A percentile compares a stretch with the other conserved stretches of the same genome.
Conservation (phyloP, 2,113 vertebrate genomes). For the Phyllopteryx taeniolatus region DNA sequence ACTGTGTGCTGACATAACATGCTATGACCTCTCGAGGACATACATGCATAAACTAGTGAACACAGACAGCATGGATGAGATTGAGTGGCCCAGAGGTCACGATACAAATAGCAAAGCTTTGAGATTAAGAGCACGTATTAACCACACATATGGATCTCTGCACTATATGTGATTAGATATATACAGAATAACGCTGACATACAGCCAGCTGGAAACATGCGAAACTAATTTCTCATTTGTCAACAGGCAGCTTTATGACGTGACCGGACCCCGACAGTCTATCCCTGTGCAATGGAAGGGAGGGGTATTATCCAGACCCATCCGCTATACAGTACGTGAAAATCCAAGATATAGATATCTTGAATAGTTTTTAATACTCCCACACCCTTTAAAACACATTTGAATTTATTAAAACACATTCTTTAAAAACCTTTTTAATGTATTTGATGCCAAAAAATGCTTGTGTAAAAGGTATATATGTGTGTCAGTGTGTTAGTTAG, state of each 20-base stretch:
- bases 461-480: too few relatives aligned
- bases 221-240: not conserved
- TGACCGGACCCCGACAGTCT: too few relatives aligned
- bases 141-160: slow-evolving; percentile 15
- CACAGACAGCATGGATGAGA: not conserved
- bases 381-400: too few relatives aligned
- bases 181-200: not conserved
- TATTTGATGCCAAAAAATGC: too few relatives aligned
- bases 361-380: too few relatives aligned
- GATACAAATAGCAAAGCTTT: slow-evolving; percentile 16
- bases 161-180: not conserved
- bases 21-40: slow-evolving; percentile 42
- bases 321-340: not conserved
- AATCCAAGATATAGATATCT: too few relatives aligned
- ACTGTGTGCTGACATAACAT: slow-evolving; percentile 31
- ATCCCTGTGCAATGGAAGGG: too few relatives aligned
- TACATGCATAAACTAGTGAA: slow-evolving; percentile 2
- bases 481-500: too few relatives aligned
- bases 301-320: too few relatives aligned
- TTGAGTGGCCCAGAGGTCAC: slow-evolving; percentile 16
- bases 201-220: slow-evolving; percentile 21
- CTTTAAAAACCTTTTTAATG: too few relatives aligned
- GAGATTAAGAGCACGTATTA: slow-evolving; percentile 28
- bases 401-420: too few relatives aligned
- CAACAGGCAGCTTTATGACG: not conserved